Base-by-base conservation (phyloP, 2,113 vertebrate species). In the Hemicordylus capensis region DNA sequence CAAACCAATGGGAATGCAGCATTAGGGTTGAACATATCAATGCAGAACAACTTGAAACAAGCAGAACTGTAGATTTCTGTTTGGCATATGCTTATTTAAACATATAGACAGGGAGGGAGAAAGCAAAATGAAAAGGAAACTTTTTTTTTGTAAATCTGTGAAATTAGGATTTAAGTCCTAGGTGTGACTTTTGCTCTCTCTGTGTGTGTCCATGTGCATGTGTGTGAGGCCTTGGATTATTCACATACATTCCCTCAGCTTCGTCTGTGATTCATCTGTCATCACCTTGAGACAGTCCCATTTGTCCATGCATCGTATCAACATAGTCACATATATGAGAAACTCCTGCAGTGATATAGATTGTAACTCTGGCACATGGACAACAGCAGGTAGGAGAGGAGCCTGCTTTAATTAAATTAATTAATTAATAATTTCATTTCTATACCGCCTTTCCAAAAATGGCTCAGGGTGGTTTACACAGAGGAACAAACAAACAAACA, bases 1-100 rank as follows among this genome's bases (percentile, higher is more conserved):
- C 73, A 84, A 86, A 44, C 85, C 61, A 86, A 67, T 48, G 87
- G 79, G 85, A 94, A 94, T 91, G 75, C 17, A 89, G 87, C 80
- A 59, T 88, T 93, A 90, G 83, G 75, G 77, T 39, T 91, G 56
- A 88, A 86, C 82, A 91, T 81, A 93, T 88, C 76, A 86, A 84
- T 88, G 72, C 56, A 42, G 9, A 69, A 85, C 87, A 93, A 89
- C 84, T 2, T 31, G 67, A 58, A 54, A 83, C 90, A 78, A 24
- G 89, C 44, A 59, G 37, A 90, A 84, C 17, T 80, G 48, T 19
- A 22, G 37, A 83, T 14, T 70, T 76, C 72, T 70, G 56, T 17
- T 22, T 80, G 69, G 72, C 2, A 46, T 20, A 83, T 1, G 19
- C 9, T 64, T 76, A 0, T 54, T 6, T 34, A 73, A 86, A 67